Evolutionary conservation across 2,888 invertebrate species (phyloP), one percentile per base, ranked within the genome.

Genomic region (Eledona agricola): DNA sequence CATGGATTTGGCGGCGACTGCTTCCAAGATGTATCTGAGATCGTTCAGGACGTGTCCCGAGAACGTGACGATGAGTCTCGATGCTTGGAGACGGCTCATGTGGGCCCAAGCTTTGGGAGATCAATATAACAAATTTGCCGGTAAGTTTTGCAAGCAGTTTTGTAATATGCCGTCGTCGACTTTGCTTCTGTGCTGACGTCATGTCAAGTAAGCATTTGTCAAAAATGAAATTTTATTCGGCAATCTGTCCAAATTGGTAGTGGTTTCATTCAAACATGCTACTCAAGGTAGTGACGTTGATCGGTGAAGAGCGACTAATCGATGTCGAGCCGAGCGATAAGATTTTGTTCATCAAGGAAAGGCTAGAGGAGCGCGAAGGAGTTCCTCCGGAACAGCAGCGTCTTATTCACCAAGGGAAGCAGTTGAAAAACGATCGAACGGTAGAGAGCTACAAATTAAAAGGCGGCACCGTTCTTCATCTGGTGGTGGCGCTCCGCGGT

Each of bases 31-130:
- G 55, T 93, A 87, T 77, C 79, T 93, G 62, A 84, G 84, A 66
- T 81, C 86, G 38, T 92, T 93, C 77, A 82, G 93, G 58, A 86
- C 87, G 60, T 88, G 89, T 67, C 92, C 92, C 4, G 91, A 92
- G 70, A 90, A 90, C 75, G 81, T 84, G 50, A 79, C 83, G 46
- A 85, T 84, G 69, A 81, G 82, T 55, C 77, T 93, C 63, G 88
- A 91, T 69, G 82, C 82, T 55, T 93, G 92, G 91, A 83, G 92
- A 46, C 83, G 83, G 40, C 81, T 84, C 51, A 76, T 93, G 42
- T 93, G 93, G 93, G 82, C 80, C 22, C 85, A 88, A 73, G 87
- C 89, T 25, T 77, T 93, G 46, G 89, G 89, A 26, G 83, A 87
- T 55, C 82, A 85, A 65, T 87, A 86, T 72, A 84, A 83, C 67